A percentile compares a stretch with the other conserved stretches of the same genome.
These are phyloP conservation scores for Tachuris rubrigastra DNA, from an alignment of 2,113 vertebrate species.

Conservation along the genomic window DNA sequence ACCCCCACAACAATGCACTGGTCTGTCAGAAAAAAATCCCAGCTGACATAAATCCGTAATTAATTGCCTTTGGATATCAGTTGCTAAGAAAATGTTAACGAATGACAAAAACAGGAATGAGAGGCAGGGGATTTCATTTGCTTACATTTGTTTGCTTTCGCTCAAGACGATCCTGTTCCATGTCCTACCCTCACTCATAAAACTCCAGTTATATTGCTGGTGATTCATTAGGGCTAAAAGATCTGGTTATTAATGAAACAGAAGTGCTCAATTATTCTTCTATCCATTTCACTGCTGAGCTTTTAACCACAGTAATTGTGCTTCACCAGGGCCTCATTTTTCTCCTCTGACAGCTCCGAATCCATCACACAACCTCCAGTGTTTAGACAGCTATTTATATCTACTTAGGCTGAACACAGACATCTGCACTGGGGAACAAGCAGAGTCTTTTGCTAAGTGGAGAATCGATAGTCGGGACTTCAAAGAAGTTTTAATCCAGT, in stretches of 20 bases:
- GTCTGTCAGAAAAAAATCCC: constrained; percentile 35
- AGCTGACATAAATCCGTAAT: constrained; percentile 15
- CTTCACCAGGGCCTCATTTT: background rate
- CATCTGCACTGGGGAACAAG: constrained; percentile 30
- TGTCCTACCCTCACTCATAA: background rate
- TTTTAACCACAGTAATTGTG: constrained; percentile 56
- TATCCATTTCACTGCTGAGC: constrained; percentile 22
- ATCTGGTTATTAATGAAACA: constrained; percentile 57
- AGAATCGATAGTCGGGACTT: background rate
- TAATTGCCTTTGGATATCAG: constrained; percentile 22
- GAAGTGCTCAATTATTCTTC: constrained; percentile 66
- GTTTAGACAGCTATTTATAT: constrained; percentile 64
- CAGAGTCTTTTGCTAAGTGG: background rate
- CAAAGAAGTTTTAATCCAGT: constrained; percentile 33
- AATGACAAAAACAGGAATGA: background rate
- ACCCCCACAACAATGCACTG: background rate
- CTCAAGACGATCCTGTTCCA: background rate
- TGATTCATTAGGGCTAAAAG: constrained; percentile 51
- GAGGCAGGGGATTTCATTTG: constrained; percentile 33
- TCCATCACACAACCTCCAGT: constrained; percentile 59
- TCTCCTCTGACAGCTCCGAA: constrained; percentile 50
- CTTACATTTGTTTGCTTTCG: constrained; percentile 14
- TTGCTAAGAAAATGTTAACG: constrained; percentile 42
- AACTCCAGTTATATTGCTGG: background rate
- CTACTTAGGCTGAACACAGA: constrained; percentile 7